Evolutionary conservation across 2,113 vertebrate genomes (phyloP), one percentile per base, ranked within the genome.

Genomic region (Oophaga pumilio): DNA sequence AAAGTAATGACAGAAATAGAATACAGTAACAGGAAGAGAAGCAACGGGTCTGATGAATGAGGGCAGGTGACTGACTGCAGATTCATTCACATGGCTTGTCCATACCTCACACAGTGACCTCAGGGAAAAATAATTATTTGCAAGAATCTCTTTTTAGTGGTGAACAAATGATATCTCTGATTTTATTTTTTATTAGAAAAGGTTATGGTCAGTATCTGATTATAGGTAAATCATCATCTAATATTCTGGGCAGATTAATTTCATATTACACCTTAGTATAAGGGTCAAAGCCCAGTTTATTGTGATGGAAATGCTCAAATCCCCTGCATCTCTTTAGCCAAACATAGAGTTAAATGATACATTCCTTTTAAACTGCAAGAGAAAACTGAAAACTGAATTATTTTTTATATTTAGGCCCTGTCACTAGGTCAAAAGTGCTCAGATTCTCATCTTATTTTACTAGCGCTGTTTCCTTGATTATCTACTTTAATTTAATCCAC

Each of bases 1-100:
- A 91, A 91, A 92, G 89, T 84, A 89, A 22, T 87, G 73, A 91
- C 86, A 91, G 91, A 93, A 93, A 93, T 85, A 91, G 90, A 81
- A 88, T 18, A 12, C 87, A 91, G 87, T 26, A 84, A 88, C 68
- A 88, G 87, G 87, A 88, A 86, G 56, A 87, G 87, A 82, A 66
- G 87, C n/a, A 60, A 81, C 26, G 0, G 82, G 83, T 85, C 86
- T 85, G 90, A 92, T 84, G 90, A 86, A 83, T 89, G 73, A 90
- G 90, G 90, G 64, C 90, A 93, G 91, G 91, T 91, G 91, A 91
- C 24, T 89, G 89, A 80, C 64, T 69, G 62, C 15, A 68, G 68
- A 83, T 18, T 52, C 81, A 83, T 52, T 68, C 53, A 59, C 15
- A 80, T 52, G 8, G 12, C 81, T 69, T 53, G n/a, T 68, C 57